phyloP scores from a whole-genome alignment of 2,888 invertebrate species.

The Melieria omissa region DNA sequence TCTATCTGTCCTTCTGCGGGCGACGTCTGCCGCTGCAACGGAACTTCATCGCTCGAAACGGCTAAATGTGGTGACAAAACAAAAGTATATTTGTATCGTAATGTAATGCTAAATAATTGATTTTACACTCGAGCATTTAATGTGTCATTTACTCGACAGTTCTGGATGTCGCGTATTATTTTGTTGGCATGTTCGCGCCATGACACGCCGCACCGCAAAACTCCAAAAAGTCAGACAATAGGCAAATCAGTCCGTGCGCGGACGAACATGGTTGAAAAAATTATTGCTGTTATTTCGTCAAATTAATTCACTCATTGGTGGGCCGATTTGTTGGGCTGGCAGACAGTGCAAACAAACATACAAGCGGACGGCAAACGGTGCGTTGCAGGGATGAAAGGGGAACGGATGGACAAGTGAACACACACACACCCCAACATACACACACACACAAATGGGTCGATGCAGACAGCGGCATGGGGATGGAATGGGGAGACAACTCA shows the following conservation, averaged over 20 bases:
- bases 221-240: conserved; percentile 30
- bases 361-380: not conserved
- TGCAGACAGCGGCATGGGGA: conserved; percentile 5
- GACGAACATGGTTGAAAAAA: conserved; percentile 35
- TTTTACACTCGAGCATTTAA: conserved; percentile 50
- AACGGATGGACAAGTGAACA: not conserved
- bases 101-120: conserved; percentile 52
- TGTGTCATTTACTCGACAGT: conserved; percentile 37
- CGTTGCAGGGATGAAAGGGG: not conserved
- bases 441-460: conserved; percentile 2
- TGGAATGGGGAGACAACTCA: conserved; percentile 56
- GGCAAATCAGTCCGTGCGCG: conserved; percentile 33
- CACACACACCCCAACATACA: conserved; percentile 10
- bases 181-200: not conserved
- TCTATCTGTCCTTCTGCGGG: too few relatives aligned
- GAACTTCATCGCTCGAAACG: too few relatives aligned
- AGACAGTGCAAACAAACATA: conserved; percentile 24
- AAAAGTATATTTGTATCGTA: conserved; percentile 37
- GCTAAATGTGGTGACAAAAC: not conserved
- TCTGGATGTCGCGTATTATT: conserved; percentile 5
- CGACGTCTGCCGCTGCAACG: too few relatives aligned
- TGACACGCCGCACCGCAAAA: not conserved
- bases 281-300: conserved; percentile 51
- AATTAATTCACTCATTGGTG: conserved; percentile 51
- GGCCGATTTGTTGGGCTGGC: conserved; percentile 25